Percentiles rank a stretch among this genome's conserved stretches.
Conservation (phyloP, 2,113 vertebrate genomes). For the Zootoca vivipara region DNA sequence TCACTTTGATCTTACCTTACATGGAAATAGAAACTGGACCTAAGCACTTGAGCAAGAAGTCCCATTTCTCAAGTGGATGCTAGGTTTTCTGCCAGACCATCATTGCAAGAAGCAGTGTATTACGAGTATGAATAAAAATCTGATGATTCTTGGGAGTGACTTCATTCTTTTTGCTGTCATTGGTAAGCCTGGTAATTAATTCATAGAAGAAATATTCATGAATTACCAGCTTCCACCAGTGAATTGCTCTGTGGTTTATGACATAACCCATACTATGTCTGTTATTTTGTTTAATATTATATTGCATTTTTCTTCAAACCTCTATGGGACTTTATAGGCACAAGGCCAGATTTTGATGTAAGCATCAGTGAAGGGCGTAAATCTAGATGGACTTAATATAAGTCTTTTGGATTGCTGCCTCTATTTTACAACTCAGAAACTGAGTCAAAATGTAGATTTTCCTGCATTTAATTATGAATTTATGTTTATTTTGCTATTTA, state of each 20-base stretch:
- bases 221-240: slow-evolving; percentile 55
- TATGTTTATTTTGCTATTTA: not conserved
- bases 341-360: slow-evolving; percentile 57
- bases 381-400: slow-evolving; percentile 1
- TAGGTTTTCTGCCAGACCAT: not conserved
- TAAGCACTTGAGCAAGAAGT: not conserved
- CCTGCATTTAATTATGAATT: not conserved
- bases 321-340: slow-evolving; percentile 29
- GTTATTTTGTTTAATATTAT: slow-evolving; percentile 58
- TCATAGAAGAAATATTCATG: slow-evolving; percentile 57
- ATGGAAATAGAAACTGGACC: not conserved
- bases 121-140: slow-evolving; percentile 39
- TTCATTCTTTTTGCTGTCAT: slow-evolving; percentile 42
- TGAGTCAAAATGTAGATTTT: slow-evolving; percentile 35
- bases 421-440: slow-evolving; percentile 2
- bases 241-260: slow-evolving; percentile 52
- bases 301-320: slow-evolving; percentile 52
- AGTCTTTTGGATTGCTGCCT: not conserved
- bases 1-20: not conserved
- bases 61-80: slow-evolving; percentile 37
- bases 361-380: slow-evolving; percentile 36
- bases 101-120: slow-evolving; percentile 7
- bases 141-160: slow-evolving; percentile 51
- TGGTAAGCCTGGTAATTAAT: slow-evolving; percentile 57
- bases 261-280: slow-evolving; percentile 60